These are phyloP conservation scores for Aphidoletes aphidimyza DNA, from an alignment of 2,888 invertebrate species.

Conservation along the genomic window DNA sequence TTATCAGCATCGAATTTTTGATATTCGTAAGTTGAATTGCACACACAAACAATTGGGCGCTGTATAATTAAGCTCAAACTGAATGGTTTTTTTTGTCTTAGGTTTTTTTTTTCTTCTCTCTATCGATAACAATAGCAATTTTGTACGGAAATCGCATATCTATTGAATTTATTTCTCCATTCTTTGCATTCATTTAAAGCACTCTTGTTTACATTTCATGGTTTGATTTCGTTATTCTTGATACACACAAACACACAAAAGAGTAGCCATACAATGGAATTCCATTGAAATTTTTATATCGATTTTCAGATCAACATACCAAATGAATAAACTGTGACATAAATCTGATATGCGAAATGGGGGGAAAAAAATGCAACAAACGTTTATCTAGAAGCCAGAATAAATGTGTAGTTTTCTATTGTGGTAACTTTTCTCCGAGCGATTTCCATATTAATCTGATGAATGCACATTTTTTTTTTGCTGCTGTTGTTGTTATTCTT, in stretches of 20 bases:
- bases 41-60: too few relatives aligned
- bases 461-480: not conserved
- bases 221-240: not conserved
- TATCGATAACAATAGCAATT: not conserved
- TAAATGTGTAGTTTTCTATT: not conserved
- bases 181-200: not conserved
- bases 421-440: not conserved
- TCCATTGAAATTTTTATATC: constrained; percentile 28
- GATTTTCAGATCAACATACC: not conserved
- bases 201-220: not conserved
- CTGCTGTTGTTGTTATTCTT: too few relatives aligned
- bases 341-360: constrained; percentile 33
- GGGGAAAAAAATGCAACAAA: too few relatives aligned
- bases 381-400: constrained; percentile 11
- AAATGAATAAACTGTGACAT: not conserved
- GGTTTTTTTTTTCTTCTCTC: too few relatives aligned
- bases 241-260: too few relatives aligned
- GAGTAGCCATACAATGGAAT: not conserved
- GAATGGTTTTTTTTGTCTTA: not conserved
- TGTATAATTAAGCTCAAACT: not conserved
- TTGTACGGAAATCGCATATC: not conserved
- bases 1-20: too few relatives aligned
- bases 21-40: too few relatives aligned
- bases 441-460: constrained; percentile 40
- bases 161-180: not conserved